Evolutionary conservation across 1,140 invertebrate genomes (phyloP), one percentile per base, ranked within the genome.

Genomic region (Bombus fervidus): DNA sequence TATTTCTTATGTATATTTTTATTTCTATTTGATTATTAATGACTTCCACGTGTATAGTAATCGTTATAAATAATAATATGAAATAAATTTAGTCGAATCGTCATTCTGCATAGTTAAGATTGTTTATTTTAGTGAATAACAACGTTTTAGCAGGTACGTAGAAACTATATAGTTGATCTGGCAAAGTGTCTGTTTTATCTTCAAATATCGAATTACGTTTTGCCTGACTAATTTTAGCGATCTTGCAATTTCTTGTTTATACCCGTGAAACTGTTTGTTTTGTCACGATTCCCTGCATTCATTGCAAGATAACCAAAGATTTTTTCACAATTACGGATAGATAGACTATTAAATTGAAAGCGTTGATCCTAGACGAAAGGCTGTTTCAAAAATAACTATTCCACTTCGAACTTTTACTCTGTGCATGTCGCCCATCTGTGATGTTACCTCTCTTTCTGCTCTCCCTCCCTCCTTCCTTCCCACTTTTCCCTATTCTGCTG

Each of bases 121-220:
- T 77, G 3, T 47, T 79, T 71, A 37, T 64, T 62, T 34, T 28
- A 47, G 22, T 25, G 22, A 64, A 80, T 80, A 59, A 80, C 31
- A 15, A 37, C 57, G n/a, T 84, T 83, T 39, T 41, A 64, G 31
- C 75, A 28, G 12, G 28, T 64, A 28, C 12, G n/a, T 57, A 37
- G 62, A 28, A 31, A 47, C 4, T 34, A 57, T 64, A 41, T 68
- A 71, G 39, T n/a, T 3, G 39, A 1, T 43, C 68, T 85, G 83
- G 83, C 83, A 85, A 80, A 85, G 13, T 79, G 64, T 80, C 83
- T 77, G 77, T 31, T 72, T 71, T 59, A 43, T 72, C 76, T 79
- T 85, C 69, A 85, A 85, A 80, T 85, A 85, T 85, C 83, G 77
- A 85, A 85, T 85, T 85, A 85, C 83, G 53, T 69, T 83, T 69